Conservation (phyloP, 2,797 vertebrate genomes). For the Acanthiza pusilla region DNA sequence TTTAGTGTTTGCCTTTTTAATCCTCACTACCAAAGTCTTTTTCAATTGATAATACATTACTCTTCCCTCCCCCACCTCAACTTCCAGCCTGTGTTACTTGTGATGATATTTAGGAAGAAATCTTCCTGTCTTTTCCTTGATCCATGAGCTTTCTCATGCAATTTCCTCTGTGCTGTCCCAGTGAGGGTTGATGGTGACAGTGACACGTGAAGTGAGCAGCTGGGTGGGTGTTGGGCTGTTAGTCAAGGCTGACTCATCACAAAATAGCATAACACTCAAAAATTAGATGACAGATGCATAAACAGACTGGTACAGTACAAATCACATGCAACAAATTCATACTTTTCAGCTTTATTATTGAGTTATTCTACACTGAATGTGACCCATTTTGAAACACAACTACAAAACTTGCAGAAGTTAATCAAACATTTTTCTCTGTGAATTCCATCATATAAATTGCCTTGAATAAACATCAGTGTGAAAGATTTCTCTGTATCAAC, state of each 20-base stretch:
- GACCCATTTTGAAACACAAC: background rate
- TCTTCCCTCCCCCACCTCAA: rapidly evolving
- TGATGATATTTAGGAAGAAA: background rate
- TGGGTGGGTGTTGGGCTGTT: background rate
- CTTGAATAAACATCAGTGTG: background rate
- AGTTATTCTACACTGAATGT: background rate
- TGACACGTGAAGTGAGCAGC: background rate
- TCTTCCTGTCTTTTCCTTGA: background rate
- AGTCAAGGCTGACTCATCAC: background rate
- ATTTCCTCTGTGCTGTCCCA: background rate
- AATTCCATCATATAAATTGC: background rate
- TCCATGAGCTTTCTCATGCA: background rate
- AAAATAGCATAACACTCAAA: background rate
- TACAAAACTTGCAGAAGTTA: background rate
- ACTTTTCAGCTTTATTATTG: background rate
- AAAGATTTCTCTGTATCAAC: background rate
- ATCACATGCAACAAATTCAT: background rate
- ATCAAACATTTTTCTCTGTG: background rate
- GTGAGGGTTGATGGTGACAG: background rate
- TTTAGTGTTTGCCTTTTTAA: background rate
- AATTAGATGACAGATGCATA: background rate
- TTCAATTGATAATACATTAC: background rate
- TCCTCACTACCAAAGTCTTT: background rate
- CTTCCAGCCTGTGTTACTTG: background rate
- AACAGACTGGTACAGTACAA: background rate